Evolutionary conservation across 2,797 vertebrate species (phyloP), one percentile per base, ranked within the genome.

Genomic region (Pseudomugil tenellus): DNA sequence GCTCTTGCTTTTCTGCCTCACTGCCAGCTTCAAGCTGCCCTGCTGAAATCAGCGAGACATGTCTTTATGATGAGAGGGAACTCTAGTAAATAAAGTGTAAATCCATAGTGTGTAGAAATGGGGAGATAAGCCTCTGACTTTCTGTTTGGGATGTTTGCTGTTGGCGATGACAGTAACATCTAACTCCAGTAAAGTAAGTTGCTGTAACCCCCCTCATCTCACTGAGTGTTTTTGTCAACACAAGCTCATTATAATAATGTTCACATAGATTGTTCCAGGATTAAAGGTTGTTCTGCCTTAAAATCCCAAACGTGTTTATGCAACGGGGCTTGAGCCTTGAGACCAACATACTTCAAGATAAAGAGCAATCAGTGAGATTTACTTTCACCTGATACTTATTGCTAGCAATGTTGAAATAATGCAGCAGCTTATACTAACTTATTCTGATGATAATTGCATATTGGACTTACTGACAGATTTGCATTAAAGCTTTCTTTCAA

Each of bases 41-140:
- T 67, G 70, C 71, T 67, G 29, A 70, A 77, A 74, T 60, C 61
- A 52, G 11, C 67, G 58, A 78, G 58, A 63, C 61, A 23, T 31
- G 57, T 59, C 63, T 81, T 72, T 70, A 58, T 83, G 72, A 81
- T 83, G 67, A 67, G 71, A 77, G 77, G 76, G 62, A 26, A 12
- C 35, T 59, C 53, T 51, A 56, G 29, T 79, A 80, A 80, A 84
- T 80, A 58, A 71, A 55, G 65, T 76, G 57, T 75, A 85, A 81
- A 87, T 89, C 76, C 83, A 76, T 76, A 77, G 84, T 68, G 74
- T 76, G 67, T 48, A 69, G 78, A 67, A 80, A 69, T 74, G 10
- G 58, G 79, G 60, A 72, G 57, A 75, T 79, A 72, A 85, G 31
- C 65, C 65, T 65, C 67, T 2, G n/a, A 74, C 72, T 70, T 63